Evolutionary conservation across 2,113 vertebrate species (phyloP).

Genomic region (Scophthalmus maximus): DNA sequence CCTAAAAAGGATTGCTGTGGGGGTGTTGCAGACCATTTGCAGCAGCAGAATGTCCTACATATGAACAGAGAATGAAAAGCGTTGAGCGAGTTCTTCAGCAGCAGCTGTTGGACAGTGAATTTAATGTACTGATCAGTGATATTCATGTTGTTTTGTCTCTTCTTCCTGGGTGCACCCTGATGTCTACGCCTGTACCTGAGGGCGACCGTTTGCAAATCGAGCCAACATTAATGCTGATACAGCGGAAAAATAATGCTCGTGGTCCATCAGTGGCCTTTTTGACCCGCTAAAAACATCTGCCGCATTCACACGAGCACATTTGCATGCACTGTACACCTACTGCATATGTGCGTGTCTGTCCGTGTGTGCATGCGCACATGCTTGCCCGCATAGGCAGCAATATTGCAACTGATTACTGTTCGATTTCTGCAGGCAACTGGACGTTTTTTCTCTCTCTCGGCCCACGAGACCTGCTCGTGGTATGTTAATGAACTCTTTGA

Average conservation of each 20-base stretch:
- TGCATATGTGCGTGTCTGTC: background rate
- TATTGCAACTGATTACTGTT: slow-evolving; percentile 42
- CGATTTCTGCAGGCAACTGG: slow-evolving; percentile 44
- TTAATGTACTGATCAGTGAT: background rate
- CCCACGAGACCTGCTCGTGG: slow-evolving; percentile 21
- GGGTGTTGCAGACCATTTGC: no score
- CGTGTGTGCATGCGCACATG: background rate
- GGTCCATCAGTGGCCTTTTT: slow-evolving; percentile 24
- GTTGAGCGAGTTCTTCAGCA: slow-evolving; percentile 5
- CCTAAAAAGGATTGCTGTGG: no score
- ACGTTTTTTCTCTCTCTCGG: slow-evolving; percentile 24
- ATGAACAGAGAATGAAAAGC: slow-evolving; percentile 10
- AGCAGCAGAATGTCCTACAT: slow-evolving; percentile 35
- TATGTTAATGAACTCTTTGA: slow-evolving; percentile 49
- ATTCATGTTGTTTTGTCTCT: background rate
- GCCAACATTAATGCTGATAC: slow-evolving; percentile 11
- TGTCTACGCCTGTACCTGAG: background rate
- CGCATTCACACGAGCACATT: background rate
- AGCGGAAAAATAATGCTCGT: slow-evolving; percentile 6
- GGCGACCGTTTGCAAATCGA: background rate
- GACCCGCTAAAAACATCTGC: background rate
- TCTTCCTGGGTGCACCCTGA: background rate
- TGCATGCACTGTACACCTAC: background rate
- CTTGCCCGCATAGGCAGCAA: slow-evolving; percentile 14
- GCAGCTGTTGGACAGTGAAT: background rate